Conservation (phyloP, 1,140 invertebrate species). For the Plectus sambesii region DNA sequence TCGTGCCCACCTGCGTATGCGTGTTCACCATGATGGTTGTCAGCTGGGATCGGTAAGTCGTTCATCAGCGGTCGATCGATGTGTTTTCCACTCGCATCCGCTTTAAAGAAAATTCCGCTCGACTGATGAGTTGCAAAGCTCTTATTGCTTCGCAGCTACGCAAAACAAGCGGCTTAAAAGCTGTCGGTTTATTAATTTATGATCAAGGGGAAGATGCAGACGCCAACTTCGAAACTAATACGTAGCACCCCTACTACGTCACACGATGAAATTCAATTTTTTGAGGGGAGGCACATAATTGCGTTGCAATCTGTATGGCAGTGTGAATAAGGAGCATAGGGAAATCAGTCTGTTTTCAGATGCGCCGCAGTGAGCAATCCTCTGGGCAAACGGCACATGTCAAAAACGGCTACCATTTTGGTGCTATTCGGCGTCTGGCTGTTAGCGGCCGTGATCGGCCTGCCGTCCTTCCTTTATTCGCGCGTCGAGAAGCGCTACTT, state of each 20-base stretch:
- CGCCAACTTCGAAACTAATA: too few relatives aligned
- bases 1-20: conserved; percentile 14
- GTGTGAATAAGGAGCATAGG: too few relatives aligned
- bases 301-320: conserved; percentile 8
- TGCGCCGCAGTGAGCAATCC: conserved; percentile 18
- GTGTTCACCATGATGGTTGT: conserved; percentile 22
- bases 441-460: conserved; percentile 3
- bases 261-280: background rate
- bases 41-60: conserved; percentile 19
- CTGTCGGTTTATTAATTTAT: too few relatives aligned
- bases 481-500: conserved; percentile 14
- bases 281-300: background rate
- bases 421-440: conserved; percentile 13
- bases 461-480: conserved; percentile 7
- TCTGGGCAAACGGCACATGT: conserved; percentile 12
- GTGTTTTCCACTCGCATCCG: too few relatives aligned
- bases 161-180: too few relatives aligned
- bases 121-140: too few relatives aligned
- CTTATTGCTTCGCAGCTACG: too few relatives aligned
- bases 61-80: too few relatives aligned
- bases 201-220: too few relatives aligned
- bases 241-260: too few relatives aligned
- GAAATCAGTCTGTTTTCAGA: too few relatives aligned
- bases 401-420: conserved; percentile 1
- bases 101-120: too few relatives aligned